Evolutionary conservation across 2,888 invertebrate species (phyloP), one percentile per base, ranked within the genome.

Genomic region (Hecatera dysodea): DNA sequence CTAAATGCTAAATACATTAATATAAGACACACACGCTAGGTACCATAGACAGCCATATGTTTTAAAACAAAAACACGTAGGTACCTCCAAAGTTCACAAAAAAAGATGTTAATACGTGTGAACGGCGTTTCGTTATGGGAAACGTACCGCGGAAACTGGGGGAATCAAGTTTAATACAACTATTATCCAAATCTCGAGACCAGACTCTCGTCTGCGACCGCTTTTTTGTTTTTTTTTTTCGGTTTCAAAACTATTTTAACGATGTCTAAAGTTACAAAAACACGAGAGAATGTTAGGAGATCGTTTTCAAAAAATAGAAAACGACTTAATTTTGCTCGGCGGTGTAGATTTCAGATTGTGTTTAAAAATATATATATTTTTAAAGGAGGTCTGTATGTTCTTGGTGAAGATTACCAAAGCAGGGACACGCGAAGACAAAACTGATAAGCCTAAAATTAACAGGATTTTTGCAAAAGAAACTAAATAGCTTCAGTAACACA

Each of bases 221-320:
- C 52, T 65, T 80, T 78, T 82, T 81, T 73, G 36, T 50, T 71
- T 72, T 52, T 82, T 75, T 71, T 72, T 52, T 82, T 75, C 19
- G 72, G 48, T 66, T 80, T 60, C 75, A 70, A 82, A 84, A 82
- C 70, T 78, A 84, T 83, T 83, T 83, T 84, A 83, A 83, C 72
- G 83, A 83, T 69, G 68, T 79, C 73, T 44, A 22, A 83, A 64
- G 67, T 73, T 62, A 70, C 81, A 81, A 81, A 79, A 76, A 63
- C 53, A 61, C 9, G 36, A 42, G n/a, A 60, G 48, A 68, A 72
- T 67, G 69, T 78, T 68, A 55, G 50, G n/a, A 27, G 50, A 69
- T 27, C 24, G 42, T 55, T 50, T 61, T 4, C 0, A 19, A 78
- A 46, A 69, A 66, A 74, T 44, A 57, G 53, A 67, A 61, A 22